A percentile compares a stretch with the other conserved stretches of the same genome.
These are phyloP conservation scores for Muricea muricata DNA, from an alignment of 92 coral and sea anemone species.

Conservation along the genomic window DNA sequence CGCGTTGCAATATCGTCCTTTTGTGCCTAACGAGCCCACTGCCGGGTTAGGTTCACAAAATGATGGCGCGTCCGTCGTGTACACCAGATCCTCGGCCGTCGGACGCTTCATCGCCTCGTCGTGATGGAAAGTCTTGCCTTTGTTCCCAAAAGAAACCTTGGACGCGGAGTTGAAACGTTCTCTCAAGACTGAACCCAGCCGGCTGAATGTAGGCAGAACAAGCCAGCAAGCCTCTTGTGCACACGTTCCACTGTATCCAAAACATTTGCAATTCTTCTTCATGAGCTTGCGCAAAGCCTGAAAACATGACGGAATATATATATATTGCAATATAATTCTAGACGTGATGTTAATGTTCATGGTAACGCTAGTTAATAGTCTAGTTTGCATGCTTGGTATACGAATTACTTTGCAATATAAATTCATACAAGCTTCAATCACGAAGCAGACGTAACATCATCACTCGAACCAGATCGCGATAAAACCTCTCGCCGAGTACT, in stretches of 20 bases:
- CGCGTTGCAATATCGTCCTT: conserved; percentile 86
- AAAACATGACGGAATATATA: not conserved
- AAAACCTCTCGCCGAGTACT: no score
- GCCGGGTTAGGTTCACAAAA: conserved; percentile 82
- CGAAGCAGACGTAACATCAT: no score
- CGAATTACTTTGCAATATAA: no score
- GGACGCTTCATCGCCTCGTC: conserved; percentile 77
- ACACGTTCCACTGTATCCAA: conserved; percentile 92
- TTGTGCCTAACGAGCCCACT: conserved; percentile 90
- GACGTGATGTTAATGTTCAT: not conserved
- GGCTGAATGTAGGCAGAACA: conserved; percentile 74
- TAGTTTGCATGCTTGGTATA: no score
- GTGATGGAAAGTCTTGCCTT: conserved; percentile 70
- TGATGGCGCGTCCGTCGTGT: conserved; percentile 83
- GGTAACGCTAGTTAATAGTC: not conserved
- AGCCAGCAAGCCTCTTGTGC: conserved; percentile 93
- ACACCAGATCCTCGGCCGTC: conserved; percentile 79
- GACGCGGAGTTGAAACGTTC: conserved; percentile 96
- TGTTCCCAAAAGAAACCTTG: conserved; percentile 74
- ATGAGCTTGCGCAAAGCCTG: conserved; percentile 88
- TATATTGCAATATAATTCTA: not conserved
- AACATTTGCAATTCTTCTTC: conserved; percentile 87
- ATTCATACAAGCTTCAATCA: no score
- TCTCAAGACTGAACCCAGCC: conserved; percentile 79
- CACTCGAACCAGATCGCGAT: no score